Percentiles rank a stretch among this genome's conserved stretches.
These are phyloP conservation scores for Diadumene lineata DNA, from an alignment of 92 coral and sea anemone species.

Conservation along the genomic window DNA sequence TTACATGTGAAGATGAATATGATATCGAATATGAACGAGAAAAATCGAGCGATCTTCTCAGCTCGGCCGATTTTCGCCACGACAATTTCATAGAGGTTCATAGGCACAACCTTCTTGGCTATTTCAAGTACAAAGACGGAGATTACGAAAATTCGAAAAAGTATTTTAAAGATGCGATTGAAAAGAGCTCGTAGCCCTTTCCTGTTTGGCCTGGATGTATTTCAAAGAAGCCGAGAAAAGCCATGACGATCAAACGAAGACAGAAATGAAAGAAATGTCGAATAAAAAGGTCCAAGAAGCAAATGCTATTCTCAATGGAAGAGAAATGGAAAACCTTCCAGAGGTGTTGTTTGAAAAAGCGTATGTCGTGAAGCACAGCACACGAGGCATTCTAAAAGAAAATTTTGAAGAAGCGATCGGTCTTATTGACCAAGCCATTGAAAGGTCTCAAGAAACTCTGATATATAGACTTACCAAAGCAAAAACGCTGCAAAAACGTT, in stretches of 20 bases:
- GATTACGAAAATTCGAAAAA: neutral
- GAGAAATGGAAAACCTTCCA: slow-evolving; percentile 9
- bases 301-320: neutral
- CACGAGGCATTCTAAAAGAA: neutral
- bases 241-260: neutral
- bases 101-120: slow-evolving; percentile 11
- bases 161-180: neutral
- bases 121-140: slow-evolving; percentile 5
- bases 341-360: slow-evolving; percentile 24
- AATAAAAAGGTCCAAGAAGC: neutral
- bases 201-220: slow-evolving; percentile 16
- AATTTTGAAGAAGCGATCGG: slow-evolving; percentile 12
- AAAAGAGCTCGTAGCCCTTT: slow-evolving; percentile 6
- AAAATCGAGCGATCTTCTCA: neutral
- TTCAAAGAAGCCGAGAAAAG: neutral
- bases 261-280: neutral
- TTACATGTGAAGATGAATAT: slow-evolving; percentile 2
- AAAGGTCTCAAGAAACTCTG: neutral
- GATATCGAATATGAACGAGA: neutral
- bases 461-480: slow-evolving; percentile 17
- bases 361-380: neutral
- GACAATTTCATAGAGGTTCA: neutral
- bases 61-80: neutral
- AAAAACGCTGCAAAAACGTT: neutral
- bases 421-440: slow-evolving; percentile 3